Base-by-base conservation (phyloP, 1,140 invertebrate species). In the Alviniconcha marisindica region DNA sequence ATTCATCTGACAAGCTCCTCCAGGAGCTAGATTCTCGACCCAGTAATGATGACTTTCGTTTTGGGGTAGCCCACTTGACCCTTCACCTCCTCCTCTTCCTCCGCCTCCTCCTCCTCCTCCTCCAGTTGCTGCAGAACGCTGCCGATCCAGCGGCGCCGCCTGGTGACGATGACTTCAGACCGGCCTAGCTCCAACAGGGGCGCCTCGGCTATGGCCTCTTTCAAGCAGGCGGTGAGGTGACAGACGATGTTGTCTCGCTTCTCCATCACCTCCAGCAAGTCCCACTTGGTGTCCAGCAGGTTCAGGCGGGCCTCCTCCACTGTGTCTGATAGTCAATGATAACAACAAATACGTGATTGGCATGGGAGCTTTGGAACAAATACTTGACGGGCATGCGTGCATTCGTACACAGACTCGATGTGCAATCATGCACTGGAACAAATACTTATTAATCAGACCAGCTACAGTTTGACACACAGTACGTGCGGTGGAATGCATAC, bases 211-310 rank as follows among this genome's bases (percentile, higher is more conserved):
- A 24, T 56, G 15, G 40, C 56, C 24, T 24, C n/a, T 38, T 80
- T 40, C 15, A 80, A 60, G 60, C 38, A 66, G 36, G 54, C n/a
- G 15, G 54, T 31, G 15, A 80, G 54, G 18, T 80, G 36, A n/a
- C 12, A 7, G 1, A 63, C 38, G 36, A 36, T 24, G n/a, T 42
- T 4, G 40, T 66, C 78, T 44, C 56, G 4, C 3, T 40, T n/a
- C 0, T 80, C 78, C 54, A 80, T 80, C 33, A 80, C 24, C n/a
- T 80, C 51, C 56, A 80, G 7, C 10, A 80, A 28, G n/a, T 80
- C 78, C 54, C 56, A 60, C 14, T 80, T 80, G 33, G 78, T 80
- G 78, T 38, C 4, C 24, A 66, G n/a, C 14, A 80, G 54, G 38
- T 60, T 80, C 3, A 44, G 78, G 18, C 78, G 56, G n/a, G 56